Percentiles rank a stretch among this genome's conserved stretches.
Evolutionary conservation across 2,888 invertebrate species (phyloP).

Genomic region (Trisateles emortualis): DNA sequence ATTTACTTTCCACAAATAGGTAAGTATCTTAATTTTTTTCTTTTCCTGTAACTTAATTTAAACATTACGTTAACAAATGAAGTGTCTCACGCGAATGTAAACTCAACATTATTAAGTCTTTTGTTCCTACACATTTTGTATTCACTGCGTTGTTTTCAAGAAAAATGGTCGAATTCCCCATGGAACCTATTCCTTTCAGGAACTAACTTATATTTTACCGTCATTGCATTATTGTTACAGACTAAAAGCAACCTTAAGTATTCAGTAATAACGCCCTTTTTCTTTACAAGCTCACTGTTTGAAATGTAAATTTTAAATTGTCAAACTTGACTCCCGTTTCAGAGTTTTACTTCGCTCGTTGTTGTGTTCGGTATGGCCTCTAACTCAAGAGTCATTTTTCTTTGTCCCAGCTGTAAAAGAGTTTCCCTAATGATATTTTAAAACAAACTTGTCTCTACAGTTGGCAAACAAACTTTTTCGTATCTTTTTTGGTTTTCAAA

Average conservation of each 20-base stretch:
- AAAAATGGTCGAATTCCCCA: conserved; percentile 69
- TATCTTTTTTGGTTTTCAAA: conserved; percentile 22
- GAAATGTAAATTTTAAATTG: conserved; percentile 14
- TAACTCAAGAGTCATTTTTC: conserved; percentile 54
- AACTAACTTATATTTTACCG: conserved; percentile 43
- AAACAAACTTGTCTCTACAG: conserved; percentile 58
- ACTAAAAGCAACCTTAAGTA: conserved; percentile 33
- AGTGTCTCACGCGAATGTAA: conserved; percentile 36
- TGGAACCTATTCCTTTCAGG: conserved; percentile 57
- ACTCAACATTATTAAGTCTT: conserved; percentile 50
- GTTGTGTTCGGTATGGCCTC: conserved; percentile 40
- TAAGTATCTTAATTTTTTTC: conserved; percentile 1
- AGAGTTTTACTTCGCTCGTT: conserved; percentile 40
- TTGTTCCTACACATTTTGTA: conserved; percentile 58
- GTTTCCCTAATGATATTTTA: conserved; percentile 60
- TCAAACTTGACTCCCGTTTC: conserved; percentile 41
- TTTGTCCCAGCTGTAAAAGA: conserved; percentile 34
- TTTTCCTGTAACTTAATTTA: conserved; percentile 18
- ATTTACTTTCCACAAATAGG: neutral
- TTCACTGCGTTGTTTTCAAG: conserved; percentile 69
- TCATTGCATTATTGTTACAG: conserved; percentile 4
- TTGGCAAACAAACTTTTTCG: conserved; percentile 35
- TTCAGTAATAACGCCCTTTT: neutral
- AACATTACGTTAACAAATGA: conserved; percentile 22
- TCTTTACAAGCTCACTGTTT: neutral